Base-by-base conservation (phyloP, 2,888 invertebrate genomes). In the Amphipyra tragopoginis region DNA sequence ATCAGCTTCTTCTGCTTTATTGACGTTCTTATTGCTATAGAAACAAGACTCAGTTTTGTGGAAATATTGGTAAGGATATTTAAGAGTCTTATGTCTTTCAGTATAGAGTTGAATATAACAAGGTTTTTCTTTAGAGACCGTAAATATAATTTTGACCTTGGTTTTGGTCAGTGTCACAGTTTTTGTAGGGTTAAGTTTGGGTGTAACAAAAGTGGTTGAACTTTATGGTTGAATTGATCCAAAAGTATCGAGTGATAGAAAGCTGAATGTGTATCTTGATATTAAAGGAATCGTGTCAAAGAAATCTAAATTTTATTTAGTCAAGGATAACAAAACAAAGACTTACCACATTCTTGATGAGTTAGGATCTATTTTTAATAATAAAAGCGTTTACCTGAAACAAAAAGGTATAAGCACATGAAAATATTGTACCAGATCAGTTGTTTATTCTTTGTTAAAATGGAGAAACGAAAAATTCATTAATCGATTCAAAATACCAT, bases 201-300 rank as follows among this genome's bases (percentile, higher is more conserved):
- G 44, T 65, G 68, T 69, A 65, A 69, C 69, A 63, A 86, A 85
- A 85, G 86, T 87, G 81, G 87, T 87, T 90, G 89, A 91, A 90
- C 87, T 90, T 86, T 87, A 86, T 82, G 90, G 87, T 88, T 87
- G 89, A 86, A 71, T 89, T 84, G 68, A 78, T 87, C 83, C 83
- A 54, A 70, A 62, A 64, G 59, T 66, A 65, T 67, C 61, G 58
- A 44, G 51, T 73, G 65, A 50, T 68, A 59, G 61, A 75, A 72
- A 66, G 62, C 58, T 69, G 36, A 47, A 69, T 58, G 34, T 43
- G 21, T 44, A 44, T 65, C 42, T 63, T 51, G 0, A 29, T 62
- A 11, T 34, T n/a, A 36, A 50, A 53, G 2, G n/a, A 10, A 40
- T 57, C 21, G n/a, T 67, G 26, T 50, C 34, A 48, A 65, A 14